Conservation (phyloP, 2,113 vertebrate species). For the Neogobius melanostomus region DNA sequence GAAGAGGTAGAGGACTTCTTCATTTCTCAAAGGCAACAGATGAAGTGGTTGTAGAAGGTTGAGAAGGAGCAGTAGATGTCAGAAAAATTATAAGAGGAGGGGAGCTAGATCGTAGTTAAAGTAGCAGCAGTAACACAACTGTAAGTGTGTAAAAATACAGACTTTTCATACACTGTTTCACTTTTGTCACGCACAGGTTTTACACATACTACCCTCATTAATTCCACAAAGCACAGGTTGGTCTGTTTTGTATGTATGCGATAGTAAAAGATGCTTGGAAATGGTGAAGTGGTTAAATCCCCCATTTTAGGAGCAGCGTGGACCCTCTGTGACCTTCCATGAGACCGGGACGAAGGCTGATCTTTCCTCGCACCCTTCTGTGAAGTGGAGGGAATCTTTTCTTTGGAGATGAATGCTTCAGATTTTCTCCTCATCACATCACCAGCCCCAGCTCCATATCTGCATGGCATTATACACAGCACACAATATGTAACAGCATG, state of each 20-base stretch:
- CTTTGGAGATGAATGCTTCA: conserved; percentile 20
- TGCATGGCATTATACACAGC: conserved; percentile 17
- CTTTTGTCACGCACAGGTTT: background rate
- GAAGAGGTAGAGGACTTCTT: too few species aligned
- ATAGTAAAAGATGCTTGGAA: conserved; percentile 19
- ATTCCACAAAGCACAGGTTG: background rate
- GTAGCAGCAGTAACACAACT: too few species aligned
- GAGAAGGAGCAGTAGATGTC: too few species aligned
- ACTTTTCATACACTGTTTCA: background rate
- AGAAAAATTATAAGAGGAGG: too few species aligned
- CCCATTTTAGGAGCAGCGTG: conserved; percentile 22
- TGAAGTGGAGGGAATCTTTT: conserved; percentile 36
- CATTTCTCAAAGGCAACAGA: background rate
- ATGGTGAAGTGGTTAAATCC: conserved; percentile 31
- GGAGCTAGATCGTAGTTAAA: too few species aligned
- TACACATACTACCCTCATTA: conserved; percentile 7
- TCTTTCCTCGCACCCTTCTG: conserved; percentile 33
- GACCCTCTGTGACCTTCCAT: conserved; percentile 38
- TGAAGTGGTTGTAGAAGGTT: too few species aligned
- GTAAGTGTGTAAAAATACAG: background rate
- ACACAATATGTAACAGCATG: conserved; percentile 11
- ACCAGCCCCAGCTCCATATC: conserved; percentile 14
- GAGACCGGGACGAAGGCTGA: conserved; percentile 34
- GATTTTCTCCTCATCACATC: conserved; percentile 18
- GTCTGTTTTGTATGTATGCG: conserved; percentile 17